Percentiles rank a stretch among this genome's conserved stretches.
Evolutionary conservation across 1,140 invertebrate genomes (phyloP).

Genomic region (Sipha flava): DNA sequence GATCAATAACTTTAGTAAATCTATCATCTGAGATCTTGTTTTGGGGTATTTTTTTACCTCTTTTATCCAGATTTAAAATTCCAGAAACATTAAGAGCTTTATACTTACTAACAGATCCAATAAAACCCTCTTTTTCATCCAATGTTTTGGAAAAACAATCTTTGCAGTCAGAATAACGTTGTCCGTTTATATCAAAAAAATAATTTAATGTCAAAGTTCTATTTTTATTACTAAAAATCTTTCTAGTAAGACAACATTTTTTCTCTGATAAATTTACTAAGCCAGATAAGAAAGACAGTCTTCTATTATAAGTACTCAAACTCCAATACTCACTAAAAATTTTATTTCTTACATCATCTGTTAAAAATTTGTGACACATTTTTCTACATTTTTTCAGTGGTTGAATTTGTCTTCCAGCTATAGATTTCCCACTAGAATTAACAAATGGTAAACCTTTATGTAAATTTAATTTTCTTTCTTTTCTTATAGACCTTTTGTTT

Average conservation of each 20-base stretch:
- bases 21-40: background rate
- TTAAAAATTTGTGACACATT: no score
- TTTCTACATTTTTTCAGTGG: no score
- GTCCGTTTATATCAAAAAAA: background rate
- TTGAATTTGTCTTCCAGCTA: no score
- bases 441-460: no score
- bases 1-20: background rate
- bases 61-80: background rate
- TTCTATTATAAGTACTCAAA: no score
- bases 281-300: no score
- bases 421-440: no score
- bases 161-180: background rate
- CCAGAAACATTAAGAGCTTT: background rate
- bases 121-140: background rate
- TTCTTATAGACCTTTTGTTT: no score
- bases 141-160: background rate
- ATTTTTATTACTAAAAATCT: background rate
- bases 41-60: background rate
- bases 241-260: background rate
- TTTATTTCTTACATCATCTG: no score
- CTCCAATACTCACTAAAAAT: no score
- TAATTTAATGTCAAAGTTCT: background rate
- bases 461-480: no score
- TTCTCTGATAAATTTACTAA: no score
- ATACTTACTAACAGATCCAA: background rate